phyloP scores from a whole-genome alignment of 2,888 invertebrate genomes.

The Odontothrips loti region DNA sequence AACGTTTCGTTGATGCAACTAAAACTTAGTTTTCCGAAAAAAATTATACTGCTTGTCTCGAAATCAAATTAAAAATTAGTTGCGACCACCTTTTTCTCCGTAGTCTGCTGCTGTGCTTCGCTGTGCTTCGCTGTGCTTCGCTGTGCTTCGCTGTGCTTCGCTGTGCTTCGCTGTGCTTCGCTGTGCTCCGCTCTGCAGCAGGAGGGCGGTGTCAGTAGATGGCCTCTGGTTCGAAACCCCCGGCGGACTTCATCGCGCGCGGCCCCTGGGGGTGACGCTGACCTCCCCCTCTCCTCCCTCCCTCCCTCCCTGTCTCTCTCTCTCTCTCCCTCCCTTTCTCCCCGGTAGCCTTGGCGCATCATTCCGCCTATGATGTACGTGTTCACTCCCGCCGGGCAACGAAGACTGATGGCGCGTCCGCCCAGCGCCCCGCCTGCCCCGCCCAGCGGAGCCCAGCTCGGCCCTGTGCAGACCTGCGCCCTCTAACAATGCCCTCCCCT shows the following conservation, averaged over 20 bases:
- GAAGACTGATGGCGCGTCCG: constrained; percentile 8
- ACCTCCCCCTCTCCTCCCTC: background rate
- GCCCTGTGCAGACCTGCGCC: background rate
- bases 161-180: no score
- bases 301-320: background rate
- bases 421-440: background rate
- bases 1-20: no score
- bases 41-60: no score
- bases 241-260: background rate
- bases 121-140: no score
- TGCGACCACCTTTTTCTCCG: no score
- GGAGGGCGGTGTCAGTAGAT: background rate
- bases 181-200: no score
- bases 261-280: background rate
- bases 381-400: constrained; percentile 15
- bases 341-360: background rate
- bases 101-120: no score
- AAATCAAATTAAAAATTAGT: no score
- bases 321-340: background rate
- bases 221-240: background rate
- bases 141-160: no score
- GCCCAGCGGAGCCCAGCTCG: background rate
- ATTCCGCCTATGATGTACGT: constrained; percentile 17
- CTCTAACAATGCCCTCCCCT: no score
- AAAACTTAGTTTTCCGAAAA: no score